Evolutionary conservation across 2,113 vertebrate genomes (phyloP).

Genomic region (Eptatretus burgeri): DNA sequence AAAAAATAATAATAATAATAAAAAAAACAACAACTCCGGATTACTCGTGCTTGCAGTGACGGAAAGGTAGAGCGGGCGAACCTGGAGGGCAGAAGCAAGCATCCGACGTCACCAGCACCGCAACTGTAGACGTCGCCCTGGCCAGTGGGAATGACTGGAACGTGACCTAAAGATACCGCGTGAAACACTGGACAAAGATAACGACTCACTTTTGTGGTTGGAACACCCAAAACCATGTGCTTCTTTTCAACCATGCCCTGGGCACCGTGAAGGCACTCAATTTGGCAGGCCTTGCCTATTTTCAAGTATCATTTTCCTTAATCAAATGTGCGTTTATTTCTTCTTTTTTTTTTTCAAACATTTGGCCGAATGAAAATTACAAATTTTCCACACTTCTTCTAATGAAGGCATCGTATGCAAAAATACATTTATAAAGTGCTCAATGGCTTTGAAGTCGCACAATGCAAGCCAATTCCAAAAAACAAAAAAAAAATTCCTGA

Average conservation of each 20-base stretch:
- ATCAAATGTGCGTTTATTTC: neutral
- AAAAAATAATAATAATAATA: too few relatives aligned
- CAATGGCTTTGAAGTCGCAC: neutral
- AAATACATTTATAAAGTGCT: neutral
- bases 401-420: conserved; percentile 4
- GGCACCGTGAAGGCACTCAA: conserved; percentile 4
- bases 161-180: too few relatives aligned
- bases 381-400: neutral
- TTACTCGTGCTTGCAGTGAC: too few relatives aligned
- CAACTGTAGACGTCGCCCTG: too few relatives aligned
- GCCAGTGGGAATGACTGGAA: too few relatives aligned
- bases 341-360: neutral
- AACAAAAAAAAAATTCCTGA: conserved; percentile 2
- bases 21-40: too few relatives aligned
- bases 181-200: too few relatives aligned
- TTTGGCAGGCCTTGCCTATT: conserved; percentile 5
- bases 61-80: too few relatives aligned
- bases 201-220: neutral
- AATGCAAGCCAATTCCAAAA: conserved; percentile 3
- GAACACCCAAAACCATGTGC: conserved; percentile 6
- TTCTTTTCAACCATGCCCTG: conserved; percentile 2
- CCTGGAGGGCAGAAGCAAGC: too few relatives aligned
- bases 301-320: conserved; percentile 1
- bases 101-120: too few relatives aligned
- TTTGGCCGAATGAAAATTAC: conserved; percentile 3